phyloP scores from a whole-genome alignment of 2,888 invertebrate genomes.

The Drosophila conformis region DNA sequence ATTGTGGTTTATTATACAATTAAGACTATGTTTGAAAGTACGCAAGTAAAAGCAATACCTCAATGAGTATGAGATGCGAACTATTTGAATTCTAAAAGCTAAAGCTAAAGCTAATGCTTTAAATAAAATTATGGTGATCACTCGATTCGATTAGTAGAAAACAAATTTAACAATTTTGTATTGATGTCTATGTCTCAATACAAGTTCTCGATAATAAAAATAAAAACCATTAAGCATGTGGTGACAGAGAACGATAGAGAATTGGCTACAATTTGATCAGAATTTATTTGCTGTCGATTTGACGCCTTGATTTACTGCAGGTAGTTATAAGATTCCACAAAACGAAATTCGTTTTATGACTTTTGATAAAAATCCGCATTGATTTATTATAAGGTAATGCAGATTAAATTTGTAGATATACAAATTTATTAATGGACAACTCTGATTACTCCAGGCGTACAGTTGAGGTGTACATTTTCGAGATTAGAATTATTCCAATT shows the following conservation, averaged over 20 bases:
- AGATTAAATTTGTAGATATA: neutral
- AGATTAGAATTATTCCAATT: neutral
- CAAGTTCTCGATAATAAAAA: neutral
- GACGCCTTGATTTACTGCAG: neutral
- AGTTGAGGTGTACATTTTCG: neutral
- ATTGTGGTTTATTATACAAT: conserved; percentile 3
- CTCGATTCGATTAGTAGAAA: neutral
- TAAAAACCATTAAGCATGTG: neutral
- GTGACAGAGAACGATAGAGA: too few relatives aligned
- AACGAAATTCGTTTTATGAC: neutral
- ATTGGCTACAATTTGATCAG: neutral
- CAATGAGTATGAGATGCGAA: neutral
- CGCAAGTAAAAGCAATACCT: neutral
- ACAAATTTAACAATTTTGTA: too few relatives aligned
- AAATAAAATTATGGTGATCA: conserved; percentile 11
- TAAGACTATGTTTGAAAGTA: neutral
- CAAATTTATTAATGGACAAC: neutral
- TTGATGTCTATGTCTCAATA: neutral
- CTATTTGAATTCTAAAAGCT: neutral
- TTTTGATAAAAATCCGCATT: neutral
- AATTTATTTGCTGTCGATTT: neutral
- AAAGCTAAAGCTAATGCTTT: neutral
- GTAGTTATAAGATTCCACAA: too few relatives aligned
- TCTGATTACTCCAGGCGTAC: neutral
- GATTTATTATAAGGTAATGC: neutral